Conservation (phyloP, 2,888 invertebrate genomes). For the Hoplodrina blanda region DNA sequence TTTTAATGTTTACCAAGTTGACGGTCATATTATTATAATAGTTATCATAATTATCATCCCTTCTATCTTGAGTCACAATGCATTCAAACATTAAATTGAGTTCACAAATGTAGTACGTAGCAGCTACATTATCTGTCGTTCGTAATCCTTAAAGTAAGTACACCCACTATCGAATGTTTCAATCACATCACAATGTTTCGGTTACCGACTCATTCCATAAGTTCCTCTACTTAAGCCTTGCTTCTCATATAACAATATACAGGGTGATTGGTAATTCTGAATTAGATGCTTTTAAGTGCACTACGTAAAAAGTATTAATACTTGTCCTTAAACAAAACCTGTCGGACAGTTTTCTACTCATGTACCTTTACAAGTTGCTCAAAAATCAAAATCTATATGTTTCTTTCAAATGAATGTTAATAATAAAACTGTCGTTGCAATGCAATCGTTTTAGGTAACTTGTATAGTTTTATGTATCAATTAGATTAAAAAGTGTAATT, state of each 20-base stretch:
- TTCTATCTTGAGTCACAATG: background rate
- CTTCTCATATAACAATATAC: slow-evolving; percentile 14
- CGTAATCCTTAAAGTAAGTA: background rate
- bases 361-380: background rate
- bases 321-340: background rate
- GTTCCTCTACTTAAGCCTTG: slow-evolving; percentile 31
- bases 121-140: no score
- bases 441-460: no score
- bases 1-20: background rate
- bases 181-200: background rate
- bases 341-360: background rate
- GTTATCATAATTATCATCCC: background rate
- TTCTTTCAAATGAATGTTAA: background rate
- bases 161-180: background rate
- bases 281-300: background rate
- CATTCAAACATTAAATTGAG: background rate
- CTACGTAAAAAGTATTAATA: background rate
- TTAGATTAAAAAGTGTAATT: background rate
- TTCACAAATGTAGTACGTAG: background rate
- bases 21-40: background rate
- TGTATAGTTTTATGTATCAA: background rate
- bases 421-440: no score
- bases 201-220: no score
- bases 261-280: background rate
- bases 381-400: background rate